Evolutionary conservation across 2,113 vertebrate species (phyloP), one percentile per base, ranked within the genome.

Genomic region (Morone chrysops): DNA sequence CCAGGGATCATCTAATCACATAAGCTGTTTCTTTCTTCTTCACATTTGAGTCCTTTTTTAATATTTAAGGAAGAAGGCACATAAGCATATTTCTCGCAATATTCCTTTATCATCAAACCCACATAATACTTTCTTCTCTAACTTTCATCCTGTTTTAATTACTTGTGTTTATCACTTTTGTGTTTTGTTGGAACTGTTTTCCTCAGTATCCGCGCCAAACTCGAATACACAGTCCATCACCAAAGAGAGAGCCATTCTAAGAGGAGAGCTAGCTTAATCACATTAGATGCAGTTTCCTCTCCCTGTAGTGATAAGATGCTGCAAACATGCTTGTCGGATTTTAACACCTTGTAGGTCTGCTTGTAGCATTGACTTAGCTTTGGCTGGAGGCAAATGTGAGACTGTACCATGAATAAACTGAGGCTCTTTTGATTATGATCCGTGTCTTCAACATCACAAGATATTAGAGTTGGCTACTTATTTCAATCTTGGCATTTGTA

Each of bases 221-320:
- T 83, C 36, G 65, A 76, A 77, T 40, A 70, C 48, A 83, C 25
- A 59, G 50, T 71, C 56, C 20, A 41, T 86, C 59, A 77, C 60
- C 40, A 82, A 25, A 25, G 72, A 48, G 43, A 65, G 61, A 50
- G 54, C 62, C 25, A 12, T 66, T 81, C 22, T 41, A 36, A 73
- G 47, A 90, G 57, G 50, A 47, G 66, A 68, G 76, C 61, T 60
- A 61, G 31, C 57, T 68, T 86, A 86, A 91, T 91, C 54, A 36
- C 78, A 78, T 91, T 80, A 83, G 78, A 80, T 77, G 11, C 77
- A 79, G 75, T 78, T 66, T 80, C 43, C 25, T 77, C 18, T 2
- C 51, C 62, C 61, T 68, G 40, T 6, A 61, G 73, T 2, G 22
- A 83, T 74, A 71, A 79, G 20, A 78, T 48, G 14, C 74, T 56